Conservation (phyloP, 2,113 vertebrate species). For the Thamnophis sirtalis region DNA sequence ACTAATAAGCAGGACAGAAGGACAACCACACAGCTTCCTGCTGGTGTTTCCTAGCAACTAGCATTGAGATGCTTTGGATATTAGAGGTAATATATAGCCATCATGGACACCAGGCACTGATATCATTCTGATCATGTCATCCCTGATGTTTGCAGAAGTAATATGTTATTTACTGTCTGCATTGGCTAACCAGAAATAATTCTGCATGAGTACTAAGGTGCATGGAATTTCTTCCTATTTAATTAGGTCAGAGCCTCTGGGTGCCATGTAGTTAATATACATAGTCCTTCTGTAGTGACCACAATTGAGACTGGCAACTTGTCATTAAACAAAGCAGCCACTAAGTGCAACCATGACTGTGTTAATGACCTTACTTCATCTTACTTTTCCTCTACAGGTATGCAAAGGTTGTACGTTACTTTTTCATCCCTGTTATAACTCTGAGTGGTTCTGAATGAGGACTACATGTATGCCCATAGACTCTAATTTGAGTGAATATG, state of each 20-base stretch:
- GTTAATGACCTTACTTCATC: neutral
- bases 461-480: neutral
- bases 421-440: neutral
- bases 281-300: neutral
- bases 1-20: neutral
- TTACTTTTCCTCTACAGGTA: neutral
- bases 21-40: neutral
- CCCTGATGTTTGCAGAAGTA: neutral
- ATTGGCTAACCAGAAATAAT: neutral
- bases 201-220: neutral
- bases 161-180: neutral
- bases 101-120: neutral
- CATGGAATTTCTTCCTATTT: neutral
- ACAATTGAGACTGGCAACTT: neutral
- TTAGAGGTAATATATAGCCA: neutral
- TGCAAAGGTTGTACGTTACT: neutral
- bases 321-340: neutral
- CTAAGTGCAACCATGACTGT: neutral
- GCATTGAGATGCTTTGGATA: neutral
- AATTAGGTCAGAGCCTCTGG: neutral
- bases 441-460: neutral
- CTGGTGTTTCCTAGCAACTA: neutral
- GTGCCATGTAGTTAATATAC: neutral
- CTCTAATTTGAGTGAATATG: neutral
- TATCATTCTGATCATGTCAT: neutral